A percentile compares a stretch with the other conserved stretches of the same genome.
Evolutionary conservation across 2,888 invertebrate genomes (phyloP).

Genomic region (Germaria angustata): DNA sequence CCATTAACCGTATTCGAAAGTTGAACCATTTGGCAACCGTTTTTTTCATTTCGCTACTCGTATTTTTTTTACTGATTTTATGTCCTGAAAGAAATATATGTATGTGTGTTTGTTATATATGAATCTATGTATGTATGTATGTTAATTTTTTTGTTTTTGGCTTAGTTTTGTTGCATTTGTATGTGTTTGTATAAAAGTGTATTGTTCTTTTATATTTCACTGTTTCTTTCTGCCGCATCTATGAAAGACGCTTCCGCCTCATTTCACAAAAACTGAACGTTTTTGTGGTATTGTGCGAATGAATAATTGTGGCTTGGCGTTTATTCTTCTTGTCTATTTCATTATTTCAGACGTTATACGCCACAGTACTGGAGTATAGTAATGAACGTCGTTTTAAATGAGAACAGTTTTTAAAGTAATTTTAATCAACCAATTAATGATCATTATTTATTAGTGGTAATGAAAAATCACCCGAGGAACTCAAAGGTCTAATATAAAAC

Average conservation of each 20-base stretch:
- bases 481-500: no score
- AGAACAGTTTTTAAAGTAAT: not conserved
- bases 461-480: no score
- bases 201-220: conserved; percentile 20
- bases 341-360: conserved; percentile 58
- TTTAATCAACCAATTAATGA: not conserved
- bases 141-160: conserved; percentile 8
- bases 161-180: not conserved
- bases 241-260: conserved; percentile 64
- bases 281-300: conserved; percentile 75
- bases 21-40: conserved; percentile 54
- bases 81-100: conserved; percentile 8
- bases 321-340: conserved; percentile 69
- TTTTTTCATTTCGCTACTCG: not conserved
- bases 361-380: not conserved
- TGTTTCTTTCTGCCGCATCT: conserved; percentile 46
- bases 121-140: no score
- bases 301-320: conserved; percentile 78
- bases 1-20: not conserved
- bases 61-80: conserved; percentile 46
- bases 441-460: no score
- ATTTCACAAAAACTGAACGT: conserved; percentile 64
- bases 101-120: not conserved
- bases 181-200: conserved; percentile 16
- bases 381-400: not conserved